These are phyloP conservation scores for Malacoctenus gilli DNA, from an alignment of 2,797 vertebrate genomes.

Conservation along the genomic window DNA sequence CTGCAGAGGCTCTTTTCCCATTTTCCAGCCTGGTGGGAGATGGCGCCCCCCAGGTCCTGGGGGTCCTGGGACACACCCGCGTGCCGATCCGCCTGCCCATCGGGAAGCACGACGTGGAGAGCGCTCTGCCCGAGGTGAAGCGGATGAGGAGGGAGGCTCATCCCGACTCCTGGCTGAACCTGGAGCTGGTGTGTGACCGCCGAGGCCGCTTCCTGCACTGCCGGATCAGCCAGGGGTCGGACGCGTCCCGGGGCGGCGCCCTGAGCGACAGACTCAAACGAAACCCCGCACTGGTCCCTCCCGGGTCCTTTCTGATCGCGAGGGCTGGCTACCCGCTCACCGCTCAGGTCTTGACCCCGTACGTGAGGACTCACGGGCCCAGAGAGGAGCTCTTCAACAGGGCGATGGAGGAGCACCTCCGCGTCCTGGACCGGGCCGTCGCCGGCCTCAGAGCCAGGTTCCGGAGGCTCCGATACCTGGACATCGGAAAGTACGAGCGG, in stretches of 20 bases:
- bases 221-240: conserved; percentile 68
- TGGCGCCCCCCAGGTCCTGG: conserved; percentile 70
- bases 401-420: conserved; percentile 63
- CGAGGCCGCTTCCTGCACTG: conserved; percentile 76
- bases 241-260: conserved; percentile 53
- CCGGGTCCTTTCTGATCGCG: conserved; percentile 74
- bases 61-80: conserved; percentile 75
- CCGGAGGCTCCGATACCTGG: conserved; percentile 74
- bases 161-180: conserved; percentile 77
- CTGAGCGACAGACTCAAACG: conserved; percentile 65
- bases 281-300: conserved; percentile 68
- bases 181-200: conserved; percentile 75
- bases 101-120: conserved; percentile 65
- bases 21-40: conserved; percentile 41
- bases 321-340: conserved; percentile 71
- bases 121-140: conserved; percentile 58
- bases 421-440: conserved; percentile 66
- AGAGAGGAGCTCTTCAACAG: conserved; percentile 77
- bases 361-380: conserved; percentile 31
- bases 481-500: conserved; percentile 75
- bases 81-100: conserved; percentile 76
- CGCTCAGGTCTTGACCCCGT: conserved; percentile 74
- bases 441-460: conserved; percentile 74
- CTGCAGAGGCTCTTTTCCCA: conserved; percentile 55
- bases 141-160: conserved; percentile 67